A percentile compares a stretch with the other conserved stretches of the same genome.
phyloP scores from a whole-genome alignment of 2,797 vertebrate genomes.

The Sebastes vulpes region DNA sequence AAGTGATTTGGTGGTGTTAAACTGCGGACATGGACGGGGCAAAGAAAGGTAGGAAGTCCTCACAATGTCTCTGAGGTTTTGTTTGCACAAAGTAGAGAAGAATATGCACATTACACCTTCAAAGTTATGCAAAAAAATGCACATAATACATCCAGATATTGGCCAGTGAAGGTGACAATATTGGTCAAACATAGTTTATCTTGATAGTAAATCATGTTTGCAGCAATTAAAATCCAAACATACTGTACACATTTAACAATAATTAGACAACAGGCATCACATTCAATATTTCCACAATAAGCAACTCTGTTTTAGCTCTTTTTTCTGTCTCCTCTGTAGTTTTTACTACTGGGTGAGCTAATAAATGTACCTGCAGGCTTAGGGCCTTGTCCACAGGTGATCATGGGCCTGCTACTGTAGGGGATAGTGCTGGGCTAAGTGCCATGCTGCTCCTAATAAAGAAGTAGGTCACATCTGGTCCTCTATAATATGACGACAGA shows the following conservation, averaged over 20 bases:
- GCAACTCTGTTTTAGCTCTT: not conserved
- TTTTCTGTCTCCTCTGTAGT: not conserved
- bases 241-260: not conserved
- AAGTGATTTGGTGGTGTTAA: conserved; percentile 54
- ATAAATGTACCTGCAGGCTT: conserved; percentile 33
- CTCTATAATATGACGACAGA: conserved; percentile 48
- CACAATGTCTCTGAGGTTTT: not conserved
- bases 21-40: conserved; percentile 72
- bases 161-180: not conserved
- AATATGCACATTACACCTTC: not conserved
- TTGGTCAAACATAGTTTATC: not conserved
- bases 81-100: not conserved
- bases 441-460: conserved; percentile 62
- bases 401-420: conserved; percentile 36
- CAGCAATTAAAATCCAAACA: not conserved
- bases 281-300: not conserved
- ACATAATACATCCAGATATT: not conserved
- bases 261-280: not conserved
- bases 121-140: not conserved
- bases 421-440: conserved; percentile 53
- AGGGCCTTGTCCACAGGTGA: conserved; percentile 67
- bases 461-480: conserved; percentile 86
- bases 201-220: not conserved
- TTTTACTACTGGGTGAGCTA: not conserved
- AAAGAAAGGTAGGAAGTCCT: conserved; percentile 75